Conservation (phyloP, 1,140 invertebrate genomes). For the Varroa destructor region DNA sequence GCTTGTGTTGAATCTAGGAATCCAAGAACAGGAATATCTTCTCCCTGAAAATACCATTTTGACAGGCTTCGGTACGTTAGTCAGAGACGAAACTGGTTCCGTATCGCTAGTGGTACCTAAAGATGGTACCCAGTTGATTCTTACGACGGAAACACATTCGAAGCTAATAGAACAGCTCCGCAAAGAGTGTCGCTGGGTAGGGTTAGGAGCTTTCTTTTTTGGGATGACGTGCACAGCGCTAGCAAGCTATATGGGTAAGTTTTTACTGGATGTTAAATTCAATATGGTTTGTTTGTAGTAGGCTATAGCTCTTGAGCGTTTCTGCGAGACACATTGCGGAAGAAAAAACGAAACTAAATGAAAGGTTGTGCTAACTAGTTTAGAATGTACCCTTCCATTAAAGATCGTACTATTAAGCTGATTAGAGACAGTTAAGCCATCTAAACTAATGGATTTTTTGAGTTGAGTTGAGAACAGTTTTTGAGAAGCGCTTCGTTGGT, state of each 20-base stretch:
- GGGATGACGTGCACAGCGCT: slow-evolving; percentile 36
- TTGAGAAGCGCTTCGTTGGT: no score
- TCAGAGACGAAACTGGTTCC: slow-evolving; percentile 36
- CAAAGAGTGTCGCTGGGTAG: slow-evolving; percentile 35
- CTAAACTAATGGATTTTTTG: neutral
- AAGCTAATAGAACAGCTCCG: slow-evolving; percentile 38
- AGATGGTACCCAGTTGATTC: slow-evolving; percentile 36
- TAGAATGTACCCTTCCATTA: no score
- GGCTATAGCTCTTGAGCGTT: no score
- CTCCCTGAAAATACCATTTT: slow-evolving; percentile 38
- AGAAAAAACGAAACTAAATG: no score
- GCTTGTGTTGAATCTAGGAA: slow-evolving; percentile 32
- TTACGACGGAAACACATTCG: slow-evolving; percentile 38
- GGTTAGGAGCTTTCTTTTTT: slow-evolving; percentile 36
- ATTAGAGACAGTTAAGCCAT: neutral
- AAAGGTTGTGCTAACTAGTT: no score
- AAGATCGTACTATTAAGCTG: no score
- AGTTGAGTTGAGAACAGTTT: no score
- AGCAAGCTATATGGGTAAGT: slow-evolving; percentile 35
- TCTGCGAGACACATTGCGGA: no score
- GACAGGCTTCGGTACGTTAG: slow-evolving; percentile 40
- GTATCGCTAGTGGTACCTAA: slow-evolving; percentile 38
- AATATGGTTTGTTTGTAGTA: neutral
- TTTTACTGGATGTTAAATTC: slow-evolving; percentile 26
- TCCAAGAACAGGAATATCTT: slow-evolving; percentile 41